These are phyloP conservation scores for Pterostichus niger DNA, from an alignment of 2,888 invertebrate species.

Conservation along the genomic window DNA sequence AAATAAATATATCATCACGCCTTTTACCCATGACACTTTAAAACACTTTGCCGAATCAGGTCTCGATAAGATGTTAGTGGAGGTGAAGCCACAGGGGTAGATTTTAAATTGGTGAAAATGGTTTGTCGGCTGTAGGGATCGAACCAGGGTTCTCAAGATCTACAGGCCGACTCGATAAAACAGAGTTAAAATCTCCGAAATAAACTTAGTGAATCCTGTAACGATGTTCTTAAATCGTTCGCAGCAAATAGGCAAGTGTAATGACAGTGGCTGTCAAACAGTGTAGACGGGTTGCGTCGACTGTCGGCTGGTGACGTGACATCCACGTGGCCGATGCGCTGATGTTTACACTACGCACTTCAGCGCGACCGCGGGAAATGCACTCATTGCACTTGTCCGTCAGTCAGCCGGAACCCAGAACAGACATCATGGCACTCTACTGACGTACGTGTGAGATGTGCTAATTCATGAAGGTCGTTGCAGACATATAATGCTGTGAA, in stretches of 20 bases:
- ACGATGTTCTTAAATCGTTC: neutral
- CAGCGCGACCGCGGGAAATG: neutral
- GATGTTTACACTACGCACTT: too few relatives aligned
- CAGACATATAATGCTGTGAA: too few relatives aligned
- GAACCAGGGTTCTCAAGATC: too few relatives aligned
- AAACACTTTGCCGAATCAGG: too few relatives aligned
- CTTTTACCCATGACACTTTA: too few relatives aligned
- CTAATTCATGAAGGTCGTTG: neutral
- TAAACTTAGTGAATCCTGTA: neutral
- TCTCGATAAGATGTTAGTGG: too few relatives aligned
- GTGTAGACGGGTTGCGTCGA: neutral
- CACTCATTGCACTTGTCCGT: slow-evolving; percentile 18
- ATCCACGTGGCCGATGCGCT: neutral
- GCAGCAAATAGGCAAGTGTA: neutral
- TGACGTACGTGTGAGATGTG: slow-evolving; percentile 3
- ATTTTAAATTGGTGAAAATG: too few relatives aligned
- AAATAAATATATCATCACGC: too few relatives aligned
- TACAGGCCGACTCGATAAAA: too few relatives aligned
- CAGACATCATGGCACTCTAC: slow-evolving; percentile 13
- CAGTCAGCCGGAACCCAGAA: neutral
- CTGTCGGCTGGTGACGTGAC: neutral
- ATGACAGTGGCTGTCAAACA: slow-evolving; percentile 15
- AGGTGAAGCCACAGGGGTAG: too few relatives aligned
- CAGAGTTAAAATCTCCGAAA: too few relatives aligned
- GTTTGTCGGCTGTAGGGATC: too few relatives aligned